These are phyloP conservation scores for Scopus umbretta DNA, from an alignment of 2,113 vertebrate species.

Conservation along the genomic window DNA sequence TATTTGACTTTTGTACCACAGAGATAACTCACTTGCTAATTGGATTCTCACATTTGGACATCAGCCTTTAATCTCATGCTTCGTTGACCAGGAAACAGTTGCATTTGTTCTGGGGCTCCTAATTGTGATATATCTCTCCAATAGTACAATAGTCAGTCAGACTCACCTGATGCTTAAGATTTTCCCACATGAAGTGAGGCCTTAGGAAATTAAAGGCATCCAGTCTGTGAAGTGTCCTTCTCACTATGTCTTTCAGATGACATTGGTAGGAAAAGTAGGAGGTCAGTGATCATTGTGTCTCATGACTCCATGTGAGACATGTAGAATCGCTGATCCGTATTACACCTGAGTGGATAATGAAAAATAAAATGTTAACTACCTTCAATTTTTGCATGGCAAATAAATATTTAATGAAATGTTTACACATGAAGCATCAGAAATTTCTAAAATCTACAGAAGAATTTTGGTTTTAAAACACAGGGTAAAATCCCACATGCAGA, in stretches of 20 bases:
- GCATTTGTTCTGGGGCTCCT: slow-evolving; percentile 29
- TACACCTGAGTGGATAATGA: background rate
- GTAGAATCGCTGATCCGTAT: background rate
- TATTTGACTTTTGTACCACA: slow-evolving; percentile 11
- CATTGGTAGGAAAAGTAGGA: background rate
- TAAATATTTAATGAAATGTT: background rate
- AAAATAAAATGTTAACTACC: background rate
- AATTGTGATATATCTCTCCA: background rate
- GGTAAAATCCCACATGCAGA: background rate
- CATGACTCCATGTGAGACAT: background rate
- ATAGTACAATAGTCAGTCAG: background rate
- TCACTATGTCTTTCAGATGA: background rate
- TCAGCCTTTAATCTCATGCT: slow-evolving; percentile 45
- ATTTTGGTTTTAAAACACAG: background rate
- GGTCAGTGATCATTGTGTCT: background rate
- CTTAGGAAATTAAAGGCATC: background rate
- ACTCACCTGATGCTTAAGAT: background rate
- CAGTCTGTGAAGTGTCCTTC: background rate
- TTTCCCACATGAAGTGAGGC: background rate
- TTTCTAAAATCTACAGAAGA: background rate
- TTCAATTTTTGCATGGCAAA: background rate
- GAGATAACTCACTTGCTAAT: slow-evolving; percentile 52
- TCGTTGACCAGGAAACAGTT: slow-evolving; percentile 29
- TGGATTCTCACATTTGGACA: slow-evolving; percentile 30
- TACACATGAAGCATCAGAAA: background rate